Percentiles rank a stretch among this genome's conserved stretches.
Evolutionary conservation across 2,888 invertebrate species (phyloP).

Genomic region (Hyposoter didymator): DNA sequence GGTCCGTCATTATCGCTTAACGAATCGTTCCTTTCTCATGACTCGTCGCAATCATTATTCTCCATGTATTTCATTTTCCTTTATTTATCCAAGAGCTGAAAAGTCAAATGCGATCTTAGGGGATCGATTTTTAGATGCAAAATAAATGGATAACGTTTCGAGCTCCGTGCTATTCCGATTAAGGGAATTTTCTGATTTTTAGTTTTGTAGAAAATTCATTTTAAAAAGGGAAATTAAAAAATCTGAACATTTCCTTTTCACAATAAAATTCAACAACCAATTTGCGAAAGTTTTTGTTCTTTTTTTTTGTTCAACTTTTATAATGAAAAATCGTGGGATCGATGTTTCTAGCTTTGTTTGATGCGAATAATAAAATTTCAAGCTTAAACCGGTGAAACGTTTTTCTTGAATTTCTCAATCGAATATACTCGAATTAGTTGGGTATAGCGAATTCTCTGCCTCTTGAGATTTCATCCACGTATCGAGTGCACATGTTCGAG

Average conservation of each 20-base stretch:
- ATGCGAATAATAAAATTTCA: background rate
- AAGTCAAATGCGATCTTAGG: background rate
- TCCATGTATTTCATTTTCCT: background rate
- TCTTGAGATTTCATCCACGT: slow-evolving; percentile 54
- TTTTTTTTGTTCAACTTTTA: background rate
- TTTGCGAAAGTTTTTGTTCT: background rate
- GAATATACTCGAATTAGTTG: slow-evolving; percentile 18
- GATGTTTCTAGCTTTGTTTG: background rate
- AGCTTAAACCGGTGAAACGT: background rate
- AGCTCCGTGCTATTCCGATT: background rate
- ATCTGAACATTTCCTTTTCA: background rate
- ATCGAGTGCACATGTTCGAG: slow-evolving; percentile 46
- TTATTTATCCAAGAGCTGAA: background rate
- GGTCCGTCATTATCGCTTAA: slow-evolving; percentile 82
- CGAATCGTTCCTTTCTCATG: slow-evolving; percentile 74
- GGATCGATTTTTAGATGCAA: background rate
- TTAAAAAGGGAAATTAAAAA: too few species aligned
- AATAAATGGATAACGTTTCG: background rate
- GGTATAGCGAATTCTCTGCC: slow-evolving; percentile 20
- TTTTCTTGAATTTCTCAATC: slow-evolving; percentile 28
- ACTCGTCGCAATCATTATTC: slow-evolving; percentile 5
- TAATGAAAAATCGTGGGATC: background rate
- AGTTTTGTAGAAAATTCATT: too few species aligned
- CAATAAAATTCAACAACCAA: background rate
- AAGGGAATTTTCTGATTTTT: too few species aligned